phyloP scores from a whole-genome alignment of 1,140 invertebrate genomes.

The Bombus ignitus region DNA sequence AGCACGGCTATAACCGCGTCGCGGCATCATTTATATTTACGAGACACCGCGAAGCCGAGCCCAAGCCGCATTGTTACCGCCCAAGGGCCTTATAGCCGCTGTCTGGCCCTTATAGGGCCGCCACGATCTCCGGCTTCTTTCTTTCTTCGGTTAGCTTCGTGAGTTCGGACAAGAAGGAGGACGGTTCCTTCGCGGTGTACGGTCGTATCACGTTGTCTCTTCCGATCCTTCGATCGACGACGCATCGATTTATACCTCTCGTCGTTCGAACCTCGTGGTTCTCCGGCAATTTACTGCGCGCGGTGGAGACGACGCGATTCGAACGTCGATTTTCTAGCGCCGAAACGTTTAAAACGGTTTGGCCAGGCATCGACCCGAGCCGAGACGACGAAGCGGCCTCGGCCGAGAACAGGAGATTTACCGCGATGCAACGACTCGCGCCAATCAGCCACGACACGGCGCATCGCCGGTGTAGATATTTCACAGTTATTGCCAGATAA shows the following conservation, averaged over 20 bases:
- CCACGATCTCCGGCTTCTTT: constrained; percentile 57
- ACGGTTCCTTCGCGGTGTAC: not conserved
- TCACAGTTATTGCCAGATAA: constrained; percentile 81
- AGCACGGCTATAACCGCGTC: constrained; percentile 78
- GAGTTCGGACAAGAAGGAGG: constrained; percentile 6
- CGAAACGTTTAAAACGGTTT: no score
- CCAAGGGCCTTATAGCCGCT: constrained; percentile 73
- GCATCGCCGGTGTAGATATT: constrained; percentile 75
- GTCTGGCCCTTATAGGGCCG: constrained; percentile 78
- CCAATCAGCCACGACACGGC: constrained; percentile 73
- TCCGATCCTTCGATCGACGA: constrained; percentile 20
- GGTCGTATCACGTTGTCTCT: not conserved
- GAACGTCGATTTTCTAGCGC: no score
- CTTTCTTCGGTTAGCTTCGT: not conserved
- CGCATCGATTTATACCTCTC: constrained; percentile 3
- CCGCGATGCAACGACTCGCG: constrained; percentile 67
- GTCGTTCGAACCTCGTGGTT: not conserved
- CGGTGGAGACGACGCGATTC: no score
- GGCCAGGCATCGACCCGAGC: no score
- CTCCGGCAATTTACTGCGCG: no score
- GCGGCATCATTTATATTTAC: constrained; percentile 82
- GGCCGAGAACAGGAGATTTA: constrained; percentile 65
- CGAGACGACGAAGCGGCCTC: no score
- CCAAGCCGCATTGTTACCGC: constrained; percentile 79
- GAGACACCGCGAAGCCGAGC: constrained; percentile 76